A percentile compares a stretch with the other conserved stretches of the same genome.
Evolutionary conservation across 2,797 vertebrate species (phyloP).

Genomic region (Momotus momota): DNA sequence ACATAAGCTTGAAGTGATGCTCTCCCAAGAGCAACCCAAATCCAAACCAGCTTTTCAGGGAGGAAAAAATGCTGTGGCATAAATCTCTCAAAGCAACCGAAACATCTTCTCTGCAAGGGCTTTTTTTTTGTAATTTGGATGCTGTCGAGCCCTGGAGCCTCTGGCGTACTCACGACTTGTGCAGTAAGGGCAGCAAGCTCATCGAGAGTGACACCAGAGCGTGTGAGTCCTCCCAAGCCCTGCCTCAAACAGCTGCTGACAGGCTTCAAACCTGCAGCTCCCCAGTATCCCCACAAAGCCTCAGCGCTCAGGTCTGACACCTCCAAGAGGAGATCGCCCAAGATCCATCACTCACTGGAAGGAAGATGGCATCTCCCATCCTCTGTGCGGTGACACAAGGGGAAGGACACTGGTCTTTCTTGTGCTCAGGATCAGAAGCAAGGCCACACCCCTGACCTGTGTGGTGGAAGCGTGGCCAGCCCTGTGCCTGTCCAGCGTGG

Average conservation of each 20-base stretch:
- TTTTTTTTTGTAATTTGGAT: background rate
- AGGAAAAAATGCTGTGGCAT: background rate
- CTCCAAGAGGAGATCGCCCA: background rate
- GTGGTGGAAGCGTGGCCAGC: background rate
- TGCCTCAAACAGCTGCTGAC: background rate
- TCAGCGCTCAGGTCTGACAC: rapidly evolving
- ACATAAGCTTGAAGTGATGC: background rate
- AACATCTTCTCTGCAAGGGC: background rate
- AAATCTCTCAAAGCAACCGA: background rate
- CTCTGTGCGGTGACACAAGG: background rate
- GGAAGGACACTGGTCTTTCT: background rate
- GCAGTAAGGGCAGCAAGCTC: background rate
- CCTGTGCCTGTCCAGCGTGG: rapidly evolving
- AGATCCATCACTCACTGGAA: background rate
- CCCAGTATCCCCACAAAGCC: background rate
- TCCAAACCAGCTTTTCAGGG: background rate
- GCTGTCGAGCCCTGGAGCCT: background rate
- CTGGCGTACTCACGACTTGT: rapidly evolving
- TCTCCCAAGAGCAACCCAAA: background rate
- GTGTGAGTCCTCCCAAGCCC: background rate
- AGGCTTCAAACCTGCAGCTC: background rate
- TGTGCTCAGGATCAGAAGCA: background rate
- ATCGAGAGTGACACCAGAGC: rapidly evolving
- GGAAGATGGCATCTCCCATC: background rate
- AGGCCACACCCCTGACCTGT: rapidly evolving